Evolutionary conservation across 2,797 vertebrate genomes (phyloP).

Genomic region (Basileuterus tristriatus): DNA sequence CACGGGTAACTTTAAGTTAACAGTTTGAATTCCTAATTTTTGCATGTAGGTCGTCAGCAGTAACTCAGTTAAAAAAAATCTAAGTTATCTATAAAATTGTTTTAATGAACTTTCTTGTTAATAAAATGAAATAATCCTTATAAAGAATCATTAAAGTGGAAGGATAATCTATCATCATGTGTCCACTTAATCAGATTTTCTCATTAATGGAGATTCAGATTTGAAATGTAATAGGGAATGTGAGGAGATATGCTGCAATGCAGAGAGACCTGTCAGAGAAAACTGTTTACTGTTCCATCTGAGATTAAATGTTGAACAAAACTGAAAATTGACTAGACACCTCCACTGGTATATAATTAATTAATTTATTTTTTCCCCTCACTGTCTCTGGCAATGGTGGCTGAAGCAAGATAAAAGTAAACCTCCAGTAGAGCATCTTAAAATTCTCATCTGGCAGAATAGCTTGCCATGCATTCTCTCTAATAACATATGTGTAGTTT

Average conservation of each 20-base stretch:
- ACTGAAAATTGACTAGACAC: background rate
- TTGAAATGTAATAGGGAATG: background rate
- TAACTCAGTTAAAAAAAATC: background rate
- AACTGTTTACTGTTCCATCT: background rate
- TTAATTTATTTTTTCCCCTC: background rate
- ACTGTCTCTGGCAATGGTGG: background rate
- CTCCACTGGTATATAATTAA: background rate
- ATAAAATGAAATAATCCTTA: background rate
- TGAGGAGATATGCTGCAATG: background rate
- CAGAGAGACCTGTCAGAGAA: background rate
- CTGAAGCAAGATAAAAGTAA: background rate
- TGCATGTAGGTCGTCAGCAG: background rate
- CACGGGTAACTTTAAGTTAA: constrained; percentile 1
- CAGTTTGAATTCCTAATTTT: background rate
- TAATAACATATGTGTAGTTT: background rate
- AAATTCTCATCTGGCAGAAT: background rate
- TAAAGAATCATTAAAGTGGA: background rate
- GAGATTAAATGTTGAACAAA: background rate
- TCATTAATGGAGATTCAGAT: background rate
- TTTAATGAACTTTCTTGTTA: background rate
- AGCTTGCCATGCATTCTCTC: background rate
- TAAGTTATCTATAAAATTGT: background rate
- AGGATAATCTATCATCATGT: background rate
- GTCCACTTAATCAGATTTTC: constrained; percentile 2
- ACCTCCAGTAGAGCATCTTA: background rate